A percentile compares a stretch with the other conserved stretches of the same genome.
These are phyloP conservation scores for Hippoglossus hippoglossus DNA, from an alignment of 2,797 vertebrate genomes.

Conservation along the genomic window DNA sequence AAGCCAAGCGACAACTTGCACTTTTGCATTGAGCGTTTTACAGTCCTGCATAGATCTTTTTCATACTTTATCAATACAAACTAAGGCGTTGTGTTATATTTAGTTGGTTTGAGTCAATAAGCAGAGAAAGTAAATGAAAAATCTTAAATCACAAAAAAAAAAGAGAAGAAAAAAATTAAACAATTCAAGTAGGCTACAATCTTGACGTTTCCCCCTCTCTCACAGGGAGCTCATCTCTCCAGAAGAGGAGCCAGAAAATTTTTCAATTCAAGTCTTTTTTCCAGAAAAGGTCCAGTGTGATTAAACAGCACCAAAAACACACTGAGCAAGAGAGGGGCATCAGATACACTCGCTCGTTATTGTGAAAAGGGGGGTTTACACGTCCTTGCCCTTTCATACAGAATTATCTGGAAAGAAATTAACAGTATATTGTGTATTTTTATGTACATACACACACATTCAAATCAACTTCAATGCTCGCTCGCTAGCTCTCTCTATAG, in stretches of 20 bases:
- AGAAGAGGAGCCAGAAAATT: constrained; percentile 56
- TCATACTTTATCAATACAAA: constrained; percentile 77
- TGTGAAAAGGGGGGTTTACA: constrained; percentile 54
- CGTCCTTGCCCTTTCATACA: constrained; percentile 61
- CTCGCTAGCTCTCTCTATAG: not conserved
- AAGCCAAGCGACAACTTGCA: constrained; percentile 80
- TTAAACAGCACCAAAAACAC: constrained; percentile 82
- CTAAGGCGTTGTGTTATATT: constrained; percentile 84
- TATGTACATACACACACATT: constrained; percentile 75
- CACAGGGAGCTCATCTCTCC: constrained; percentile 47
- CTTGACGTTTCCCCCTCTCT: constrained; percentile 65
- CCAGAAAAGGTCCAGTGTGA: constrained; percentile 87
- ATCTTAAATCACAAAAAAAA: constrained; percentile 33
- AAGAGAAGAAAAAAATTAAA: constrained; percentile 24
- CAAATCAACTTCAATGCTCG: constrained; percentile 43
- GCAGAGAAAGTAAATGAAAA: constrained; percentile 66
- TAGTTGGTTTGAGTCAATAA: constrained; percentile 78
- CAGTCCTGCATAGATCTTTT: constrained; percentile 87
- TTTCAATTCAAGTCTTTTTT: constrained; percentile 78
- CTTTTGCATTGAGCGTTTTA: constrained; percentile 84
- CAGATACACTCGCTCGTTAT: constrained; percentile 61
- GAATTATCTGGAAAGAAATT: constrained; percentile 77
- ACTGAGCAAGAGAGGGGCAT: constrained; percentile 70
- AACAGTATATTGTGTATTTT: constrained; percentile 74
- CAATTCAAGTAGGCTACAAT: constrained; percentile 86